Conservation (phyloP, 2,113 vertebrate genomes). For the Zapus hudsonius region DNA sequence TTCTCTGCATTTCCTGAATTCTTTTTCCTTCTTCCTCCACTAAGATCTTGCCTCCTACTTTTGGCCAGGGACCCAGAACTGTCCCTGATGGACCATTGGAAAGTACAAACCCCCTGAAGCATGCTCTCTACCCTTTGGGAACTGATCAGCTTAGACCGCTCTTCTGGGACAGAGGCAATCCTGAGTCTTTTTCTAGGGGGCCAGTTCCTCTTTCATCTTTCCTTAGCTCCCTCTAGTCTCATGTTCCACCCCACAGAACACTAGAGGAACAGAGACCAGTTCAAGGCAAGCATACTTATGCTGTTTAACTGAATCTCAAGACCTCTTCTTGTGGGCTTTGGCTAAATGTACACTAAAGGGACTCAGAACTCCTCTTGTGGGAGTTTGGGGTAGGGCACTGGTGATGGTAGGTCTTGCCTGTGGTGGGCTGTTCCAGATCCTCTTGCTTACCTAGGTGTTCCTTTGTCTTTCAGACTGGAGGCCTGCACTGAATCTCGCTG, state of each 20-base stretch:
- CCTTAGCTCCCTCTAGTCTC: background rate
- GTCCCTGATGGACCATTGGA: background rate
- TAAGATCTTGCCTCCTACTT: background rate
- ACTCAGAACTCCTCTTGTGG: background rate
- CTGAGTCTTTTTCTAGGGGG: background rate
- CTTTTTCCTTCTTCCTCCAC: background rate
- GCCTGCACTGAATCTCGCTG: constrained; percentile 81
- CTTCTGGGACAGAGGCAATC: background rate
- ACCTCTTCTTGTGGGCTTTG: background rate
- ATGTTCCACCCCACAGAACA: rapidly evolving
- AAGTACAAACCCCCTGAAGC: background rate
- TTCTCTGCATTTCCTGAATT: background rate
- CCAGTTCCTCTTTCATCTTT: background rate
- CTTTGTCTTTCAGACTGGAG: constrained; percentile 81
- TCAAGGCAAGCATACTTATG: background rate
- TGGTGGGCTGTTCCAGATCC: background rate
- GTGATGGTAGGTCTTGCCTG: background rate
- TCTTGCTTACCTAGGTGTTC: background rate
- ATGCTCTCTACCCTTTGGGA: background rate
- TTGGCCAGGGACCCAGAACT: background rate
- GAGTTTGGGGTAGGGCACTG: background rate
- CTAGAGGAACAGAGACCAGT: background rate
- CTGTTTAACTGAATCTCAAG: background rate
- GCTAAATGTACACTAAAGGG: background rate
- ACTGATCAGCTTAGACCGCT: background rate